phyloP scores from a whole-genome alignment of 2,888 invertebrate genomes.

The Clostera curtula region DNA sequence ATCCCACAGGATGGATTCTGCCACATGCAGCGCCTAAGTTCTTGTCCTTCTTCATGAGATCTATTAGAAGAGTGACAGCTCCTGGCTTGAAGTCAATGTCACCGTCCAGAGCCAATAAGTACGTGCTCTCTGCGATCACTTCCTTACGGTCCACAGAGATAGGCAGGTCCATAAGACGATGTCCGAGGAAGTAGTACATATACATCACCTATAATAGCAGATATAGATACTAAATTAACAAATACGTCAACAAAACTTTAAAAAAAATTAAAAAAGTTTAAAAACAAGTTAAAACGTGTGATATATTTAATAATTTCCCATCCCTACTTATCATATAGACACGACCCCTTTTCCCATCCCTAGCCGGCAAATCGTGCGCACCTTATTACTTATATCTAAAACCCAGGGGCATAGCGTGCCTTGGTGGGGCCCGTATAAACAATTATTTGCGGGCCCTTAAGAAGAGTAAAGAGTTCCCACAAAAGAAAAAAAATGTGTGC shows the following conservation, averaged over 20 bases:
- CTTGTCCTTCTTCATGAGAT: conserved; percentile 89
- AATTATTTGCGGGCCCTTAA: too few species aligned
- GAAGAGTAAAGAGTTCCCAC: too few species aligned
- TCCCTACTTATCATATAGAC: too few species aligned
- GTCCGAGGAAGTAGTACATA: conserved; percentile 93
- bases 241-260: background rate
- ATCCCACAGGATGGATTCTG: conserved; percentile 90
- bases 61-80: conserved; percentile 85
- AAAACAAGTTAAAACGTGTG: background rate
- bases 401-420: too few species aligned
- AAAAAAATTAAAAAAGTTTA: background rate
- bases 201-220: conserved; percentile 82
- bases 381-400: too few species aligned
- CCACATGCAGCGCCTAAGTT: conserved; percentile 91
- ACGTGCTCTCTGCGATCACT: conserved; percentile 86
- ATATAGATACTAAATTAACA: background rate
- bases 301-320: too few species aligned
- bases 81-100: conserved; percentile 91
- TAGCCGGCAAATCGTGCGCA: too few species aligned
- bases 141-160: conserved; percentile 76
- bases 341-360: too few species aligned
- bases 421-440: too few species aligned
- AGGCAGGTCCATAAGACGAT: conserved; percentile 82
- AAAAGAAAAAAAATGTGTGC: too few species aligned
- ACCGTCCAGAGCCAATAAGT: conserved; percentile 88